Percentiles rank a stretch among this genome's conserved stretches.
Conservation (phyloP, 2,113 vertebrate genomes). For the Peromyscus maniculatus region DNA sequence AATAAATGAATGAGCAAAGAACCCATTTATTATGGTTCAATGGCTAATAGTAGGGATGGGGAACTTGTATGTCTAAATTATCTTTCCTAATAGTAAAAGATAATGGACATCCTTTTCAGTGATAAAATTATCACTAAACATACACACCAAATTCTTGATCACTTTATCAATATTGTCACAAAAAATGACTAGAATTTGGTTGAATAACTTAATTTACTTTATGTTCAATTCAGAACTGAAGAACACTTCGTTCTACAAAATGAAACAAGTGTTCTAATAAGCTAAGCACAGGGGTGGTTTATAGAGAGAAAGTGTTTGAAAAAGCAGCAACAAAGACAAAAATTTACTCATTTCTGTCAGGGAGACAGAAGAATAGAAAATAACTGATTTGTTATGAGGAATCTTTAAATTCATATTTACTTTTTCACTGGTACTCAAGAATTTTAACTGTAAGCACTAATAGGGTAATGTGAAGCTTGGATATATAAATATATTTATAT, state of each 20-base stretch:
- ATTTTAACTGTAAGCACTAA: not conserved
- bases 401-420: not conserved
- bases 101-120: not conserved
- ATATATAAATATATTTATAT: not conserved
- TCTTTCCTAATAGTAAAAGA: not conserved
- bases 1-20: not conserved
- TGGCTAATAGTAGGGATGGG: not conserved
- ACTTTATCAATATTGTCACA: not conserved
- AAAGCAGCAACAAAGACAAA: not conserved
- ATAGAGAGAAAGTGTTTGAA: not conserved
- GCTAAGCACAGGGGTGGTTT: not conserved
- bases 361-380: not conserved
- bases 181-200: not conserved
- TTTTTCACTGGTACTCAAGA: not conserved
- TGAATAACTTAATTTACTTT: not conserved
- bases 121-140: not conserved
- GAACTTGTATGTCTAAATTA: not conserved
- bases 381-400: not conserved
- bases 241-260: not conserved
- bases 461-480: not conserved
- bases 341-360: not conserved
- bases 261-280: not conserved
- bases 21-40: not conserved
- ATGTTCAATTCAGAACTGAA: not conserved
- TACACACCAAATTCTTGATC: not conserved